Evolutionary conservation across 2,113 vertebrate species (phyloP).

Genomic region (Cephalopholis sonnerati): DNA sequence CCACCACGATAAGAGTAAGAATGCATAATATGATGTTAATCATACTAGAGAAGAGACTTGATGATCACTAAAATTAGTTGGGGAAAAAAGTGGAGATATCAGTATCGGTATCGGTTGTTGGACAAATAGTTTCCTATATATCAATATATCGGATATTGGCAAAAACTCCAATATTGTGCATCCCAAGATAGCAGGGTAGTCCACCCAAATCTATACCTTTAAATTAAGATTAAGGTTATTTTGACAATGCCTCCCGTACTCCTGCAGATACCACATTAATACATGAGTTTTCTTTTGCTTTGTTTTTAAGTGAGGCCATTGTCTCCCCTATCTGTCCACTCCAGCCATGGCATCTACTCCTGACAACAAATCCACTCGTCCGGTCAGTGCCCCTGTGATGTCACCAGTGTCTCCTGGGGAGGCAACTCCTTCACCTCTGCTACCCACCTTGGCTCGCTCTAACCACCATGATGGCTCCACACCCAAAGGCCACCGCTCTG

Average conservation of each 20-base stretch:
- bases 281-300: not conserved
- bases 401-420: slow-evolving; percentile 88
- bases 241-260: too few species aligned
- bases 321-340: slow-evolving; percentile 34
- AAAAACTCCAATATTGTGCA: too few species aligned
- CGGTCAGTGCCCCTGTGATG: slow-evolving; percentile 94
- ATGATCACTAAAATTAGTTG: too few species aligned
- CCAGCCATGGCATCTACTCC: slow-evolving; percentile 89
- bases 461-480: slow-evolving; percentile 72
- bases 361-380: slow-evolving; percentile 90
- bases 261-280: not conserved
- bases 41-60: too few species aligned
- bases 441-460: slow-evolving; percentile 39
- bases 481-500: slow-evolving; percentile 75
- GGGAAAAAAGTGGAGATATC: too few species aligned
- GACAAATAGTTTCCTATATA: too few species aligned
- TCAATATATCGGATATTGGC: too few species aligned
- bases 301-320: not conserved
- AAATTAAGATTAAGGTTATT: too few species aligned
- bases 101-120: too few species aligned
- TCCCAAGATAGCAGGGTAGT: too few species aligned
- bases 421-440: slow-evolving; percentile 67
- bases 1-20: too few species aligned
- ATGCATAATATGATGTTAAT: too few species aligned
- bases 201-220: not conserved